Evolutionary conservation across 1,140 invertebrate genomes (phyloP), one percentile per base, ranked within the genome.

Genomic region (Centruroides vittatus): DNA sequence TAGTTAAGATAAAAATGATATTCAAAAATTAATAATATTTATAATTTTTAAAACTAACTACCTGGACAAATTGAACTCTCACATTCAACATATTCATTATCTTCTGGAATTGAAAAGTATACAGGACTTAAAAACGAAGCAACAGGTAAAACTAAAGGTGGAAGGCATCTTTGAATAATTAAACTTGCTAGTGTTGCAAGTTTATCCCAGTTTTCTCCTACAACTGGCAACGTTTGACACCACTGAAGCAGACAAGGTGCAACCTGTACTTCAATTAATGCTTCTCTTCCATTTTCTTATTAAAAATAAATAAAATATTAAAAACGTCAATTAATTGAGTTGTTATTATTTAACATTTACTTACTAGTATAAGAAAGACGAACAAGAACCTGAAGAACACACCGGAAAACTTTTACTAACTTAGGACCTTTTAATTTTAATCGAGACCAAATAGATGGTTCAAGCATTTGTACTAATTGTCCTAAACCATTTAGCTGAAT

Each of bases 81-180:
- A 51, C 11, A 51, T 51, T 51, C 23, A 6, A 51, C 50, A 51
- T 13, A 51, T 51, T 51, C 50, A 51, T 51, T 47, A 58, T 57
- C 57, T 62, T 57, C 65, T 61, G 36, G 56, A n/a, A 64, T 55
- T 52, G 63, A 52, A 64, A 68, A 65, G 61, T 58, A 64, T 10
- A 58, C 51, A 50, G 61, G 60, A 41, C 62, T 59, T 13, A 49
- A 53, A 3, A 60, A 35, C 9, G 60, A 61, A 49, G 41, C 54
- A 41, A 67, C 50, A n/a, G 64, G 61, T 12, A 67, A 53, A 12
- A 55, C 54, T 35, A 57, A 51, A 60, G 55, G 51, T 12, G 66
- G 64, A 13, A 65, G 50, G 59, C 66, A 67, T 48, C 61, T 62
- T 13, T 67, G 66, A 12, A 65, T n/a, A 35, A 67, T 60, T 6